Base-by-base conservation (phyloP, 2,797 vertebrate genomes). In the Lagothrix lagotricha region DNA sequence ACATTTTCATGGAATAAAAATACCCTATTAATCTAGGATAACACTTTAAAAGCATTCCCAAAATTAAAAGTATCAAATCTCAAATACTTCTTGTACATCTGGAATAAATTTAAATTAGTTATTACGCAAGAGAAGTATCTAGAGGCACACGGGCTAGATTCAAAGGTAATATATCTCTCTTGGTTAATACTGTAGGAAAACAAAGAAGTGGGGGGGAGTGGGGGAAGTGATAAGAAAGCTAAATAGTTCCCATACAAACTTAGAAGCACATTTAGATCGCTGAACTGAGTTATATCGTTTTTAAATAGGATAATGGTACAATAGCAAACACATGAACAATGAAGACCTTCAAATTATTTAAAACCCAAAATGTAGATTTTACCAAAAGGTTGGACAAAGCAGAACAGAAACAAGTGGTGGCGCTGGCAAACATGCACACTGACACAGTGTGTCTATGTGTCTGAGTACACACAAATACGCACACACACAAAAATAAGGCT, bases 1-100 rank as follows among this genome's bases (percentile, higher is more conserved):
- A 11, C 50, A 85, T 58, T 86, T 54, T 61, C 90, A 93, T 36
- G 15, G 24, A 80, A 93, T 77, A 81, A 90, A 83, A 87, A 33
- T 19, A 57, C 12, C 28, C 41, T 90, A 5, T 50, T 82, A 95
- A 93, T 92, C 46, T 50, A 82, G 20, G 90, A 88, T 67, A 67
- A 83, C 86, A 64, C 89, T 95, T 97, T 93, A 77, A 87, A 96
- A 85, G 39, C 41, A 61, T 83, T 26, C 96, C 86, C 72, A 75
- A 96, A 83, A 93, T 72, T 83, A 92, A 95, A 96, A 54, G 67
- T 64, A 93, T 26, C 36, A 79, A 89, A 73, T 90, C 41, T 84
- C 46, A 82, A 41, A 88, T 26, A 82, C 39, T 73, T 58, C 54
- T 54, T 86, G 24, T 4, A 4, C 33, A 92, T 79, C 73, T 97